Evolutionary conservation across 2,113 vertebrate species (phyloP).

Genomic region (Lophura nycthemera): DNA sequence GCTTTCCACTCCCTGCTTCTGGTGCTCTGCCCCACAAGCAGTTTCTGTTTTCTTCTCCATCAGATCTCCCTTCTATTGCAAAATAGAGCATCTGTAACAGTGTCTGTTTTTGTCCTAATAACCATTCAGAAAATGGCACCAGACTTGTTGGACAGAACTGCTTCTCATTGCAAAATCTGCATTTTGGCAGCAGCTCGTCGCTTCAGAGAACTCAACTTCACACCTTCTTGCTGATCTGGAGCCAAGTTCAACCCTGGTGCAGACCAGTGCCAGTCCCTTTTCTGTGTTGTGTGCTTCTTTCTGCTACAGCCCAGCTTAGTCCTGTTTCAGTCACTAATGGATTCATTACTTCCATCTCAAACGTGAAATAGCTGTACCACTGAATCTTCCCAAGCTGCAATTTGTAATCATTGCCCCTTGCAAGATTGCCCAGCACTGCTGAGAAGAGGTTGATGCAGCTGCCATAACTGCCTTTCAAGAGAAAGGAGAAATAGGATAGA

Average conservation of each 20-base stretch:
- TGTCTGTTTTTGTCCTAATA: not conserved
- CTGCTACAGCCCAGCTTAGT: not conserved
- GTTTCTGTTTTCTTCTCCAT: not conserved
- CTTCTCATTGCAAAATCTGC: not conserved
- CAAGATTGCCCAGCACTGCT: not conserved
- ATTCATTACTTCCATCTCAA: not conserved
- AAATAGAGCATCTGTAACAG: not conserved
- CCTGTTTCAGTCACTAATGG: not conserved
- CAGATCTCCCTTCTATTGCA: not conserved
- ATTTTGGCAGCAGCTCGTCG: not conserved
- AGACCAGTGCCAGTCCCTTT: not conserved
- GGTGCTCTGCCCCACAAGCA: not conserved
- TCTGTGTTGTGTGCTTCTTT: not conserved
- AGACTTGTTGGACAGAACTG: not conserved
- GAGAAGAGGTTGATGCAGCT: not conserved
- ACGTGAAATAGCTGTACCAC: not conserved
- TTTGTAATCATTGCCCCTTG: not conserved
- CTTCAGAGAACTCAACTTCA: not conserved
- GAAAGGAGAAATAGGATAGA: not conserved
- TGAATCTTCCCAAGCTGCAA: not conserved
- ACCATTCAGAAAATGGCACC: rapidly evolving
- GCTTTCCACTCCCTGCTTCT: not conserved
- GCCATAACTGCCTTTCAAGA: not conserved
- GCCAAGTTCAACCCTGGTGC: not conserved
- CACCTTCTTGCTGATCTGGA: not conserved